These are phyloP conservation scores for Polypedilum vanderplanki DNA, from an alignment of 1,140 invertebrate species.

Conservation along the genomic window DNA sequence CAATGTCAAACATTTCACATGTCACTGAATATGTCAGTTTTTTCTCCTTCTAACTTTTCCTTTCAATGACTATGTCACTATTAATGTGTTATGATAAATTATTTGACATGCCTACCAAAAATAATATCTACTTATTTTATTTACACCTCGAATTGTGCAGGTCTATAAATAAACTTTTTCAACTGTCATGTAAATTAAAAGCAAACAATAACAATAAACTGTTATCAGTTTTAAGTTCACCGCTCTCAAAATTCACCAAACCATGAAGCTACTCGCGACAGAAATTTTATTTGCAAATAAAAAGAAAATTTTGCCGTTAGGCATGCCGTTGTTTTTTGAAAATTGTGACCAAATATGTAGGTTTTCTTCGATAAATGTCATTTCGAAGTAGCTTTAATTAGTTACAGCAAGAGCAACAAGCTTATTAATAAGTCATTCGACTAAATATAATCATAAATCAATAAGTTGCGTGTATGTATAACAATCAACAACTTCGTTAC, in stretches of 20 bases:
- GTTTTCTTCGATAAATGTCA: background rate
- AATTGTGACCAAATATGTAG: background rate
- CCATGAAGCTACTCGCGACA: background rate
- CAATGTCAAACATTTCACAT: too few species aligned
- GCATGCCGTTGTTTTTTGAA: too few species aligned
- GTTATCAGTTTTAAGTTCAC: background rate
- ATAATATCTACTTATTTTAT: too few species aligned
- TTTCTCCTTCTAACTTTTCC: too few species aligned
- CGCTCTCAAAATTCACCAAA: conserved; percentile 5
- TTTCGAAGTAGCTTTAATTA: background rate
- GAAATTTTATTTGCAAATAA: background rate
- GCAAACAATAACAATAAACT: background rate
- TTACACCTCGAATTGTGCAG: too few species aligned
- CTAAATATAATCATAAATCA: conserved; percentile 6
- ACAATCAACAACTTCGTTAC: background rate
- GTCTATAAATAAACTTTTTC: too few species aligned
- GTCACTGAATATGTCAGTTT: too few species aligned
- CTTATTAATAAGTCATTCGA: conserved; percentile 6
- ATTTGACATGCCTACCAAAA: too few species aligned
- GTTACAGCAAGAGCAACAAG: background rate
- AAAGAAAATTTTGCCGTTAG: too few species aligned
- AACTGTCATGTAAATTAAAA: too few species aligned
- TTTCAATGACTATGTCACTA: too few species aligned
- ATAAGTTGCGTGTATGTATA: conserved; percentile 2
- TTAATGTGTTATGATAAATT: too few species aligned